Conservation (phyloP, 1,140 invertebrate genomes). For the Centruroides sculpturatus region DNA sequence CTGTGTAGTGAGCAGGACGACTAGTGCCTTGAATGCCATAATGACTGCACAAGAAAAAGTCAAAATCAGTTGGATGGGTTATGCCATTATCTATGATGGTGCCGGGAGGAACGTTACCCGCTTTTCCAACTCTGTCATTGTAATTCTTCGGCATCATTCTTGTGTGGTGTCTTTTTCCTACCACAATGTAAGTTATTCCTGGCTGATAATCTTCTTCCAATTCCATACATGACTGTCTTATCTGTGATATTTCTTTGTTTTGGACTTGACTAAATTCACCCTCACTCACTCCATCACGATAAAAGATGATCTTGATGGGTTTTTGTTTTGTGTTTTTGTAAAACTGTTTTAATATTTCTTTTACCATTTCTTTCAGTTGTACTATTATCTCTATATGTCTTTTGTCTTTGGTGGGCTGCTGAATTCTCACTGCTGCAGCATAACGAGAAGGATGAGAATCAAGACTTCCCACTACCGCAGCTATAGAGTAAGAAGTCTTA, state of each 20-base stretch:
- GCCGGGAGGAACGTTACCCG: conserved; percentile 59
- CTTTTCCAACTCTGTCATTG: conserved; percentile 19
- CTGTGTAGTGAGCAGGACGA: conserved; percentile 11
- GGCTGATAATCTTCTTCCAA: conserved; percentile 6
- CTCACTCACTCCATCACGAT: conserved; percentile 33
- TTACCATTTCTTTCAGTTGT: conserved; percentile 53
- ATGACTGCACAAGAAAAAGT: conserved; percentile 67
- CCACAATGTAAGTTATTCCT: conserved; percentile 15
- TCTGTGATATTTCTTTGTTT: conserved; percentile 13
- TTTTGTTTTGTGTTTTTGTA: conserved; percentile 3
- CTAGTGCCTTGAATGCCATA: conserved; percentile 13
- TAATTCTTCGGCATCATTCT: conserved; percentile 15
- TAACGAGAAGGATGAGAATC: conserved; percentile 11
- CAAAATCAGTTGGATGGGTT: conserved; percentile 60
- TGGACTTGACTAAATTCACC: conserved; percentile 29
- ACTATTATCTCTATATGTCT: conserved; percentile 8
- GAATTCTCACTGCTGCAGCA: conserved; percentile 7
- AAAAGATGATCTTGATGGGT: conserved; percentile 29
- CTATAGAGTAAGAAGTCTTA: conserved; percentile 56
- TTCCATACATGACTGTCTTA: conserved; percentile 5
- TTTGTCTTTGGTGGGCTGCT: conserved; percentile 1
- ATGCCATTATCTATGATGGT: conserved; percentile 67
- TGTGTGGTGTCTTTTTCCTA: conserved; percentile 14
- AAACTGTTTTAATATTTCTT: conserved; percentile 31
- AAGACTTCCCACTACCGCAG: conserved; percentile 39